phyloP scores from a whole-genome alignment of 2,888 invertebrate genomes.

The Acanthococcus lagerstroemiae region DNA sequence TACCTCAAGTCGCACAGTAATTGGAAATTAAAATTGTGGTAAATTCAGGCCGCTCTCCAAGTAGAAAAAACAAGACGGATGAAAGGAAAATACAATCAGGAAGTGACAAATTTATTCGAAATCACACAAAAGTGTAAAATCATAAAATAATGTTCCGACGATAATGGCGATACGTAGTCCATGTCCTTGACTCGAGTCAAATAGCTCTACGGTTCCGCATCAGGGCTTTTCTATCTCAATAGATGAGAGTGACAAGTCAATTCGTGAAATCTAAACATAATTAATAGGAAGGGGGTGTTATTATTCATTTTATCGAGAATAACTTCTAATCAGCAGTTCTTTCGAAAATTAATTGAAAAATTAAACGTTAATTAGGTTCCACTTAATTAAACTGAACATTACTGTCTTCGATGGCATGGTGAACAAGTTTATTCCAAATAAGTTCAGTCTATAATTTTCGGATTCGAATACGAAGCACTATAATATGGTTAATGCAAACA shows the following conservation, averaged over 20 bases:
- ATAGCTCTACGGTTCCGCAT: slow-evolving; percentile 22
- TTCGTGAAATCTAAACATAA: slow-evolving; percentile 13
- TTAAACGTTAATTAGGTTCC: slow-evolving; percentile 9
- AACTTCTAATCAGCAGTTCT: not conserved
- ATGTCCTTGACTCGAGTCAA: slow-evolving; percentile 22
- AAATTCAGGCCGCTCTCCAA: too few species aligned
- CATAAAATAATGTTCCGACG: not conserved
- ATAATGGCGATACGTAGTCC: not conserved
- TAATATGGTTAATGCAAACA: too few species aligned
- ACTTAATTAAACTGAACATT: slow-evolving; percentile 16
- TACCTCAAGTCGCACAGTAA: too few species aligned
- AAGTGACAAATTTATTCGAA: too few species aligned
- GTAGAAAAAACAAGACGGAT: too few species aligned
- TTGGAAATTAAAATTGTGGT: too few species aligned
- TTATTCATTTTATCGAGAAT: slow-evolving; percentile 1
- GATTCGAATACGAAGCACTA: too few species aligned
- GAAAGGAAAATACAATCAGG: too few species aligned
- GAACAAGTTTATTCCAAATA: too few species aligned
- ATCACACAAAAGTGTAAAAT: not conserved
- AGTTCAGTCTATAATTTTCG: too few species aligned
- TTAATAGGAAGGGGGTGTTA: slow-evolving; percentile 1
- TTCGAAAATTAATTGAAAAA: not conserved
- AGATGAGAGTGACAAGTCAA: slow-evolving; percentile 16
- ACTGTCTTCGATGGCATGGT: too few species aligned
- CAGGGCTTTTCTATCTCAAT: slow-evolving; percentile 20